Percentiles rank a stretch among this genome's conserved stretches.
Evolutionary conservation across 1,140 invertebrate genomes (phyloP).

Genomic region (Drosophila tropicalis): DNA sequence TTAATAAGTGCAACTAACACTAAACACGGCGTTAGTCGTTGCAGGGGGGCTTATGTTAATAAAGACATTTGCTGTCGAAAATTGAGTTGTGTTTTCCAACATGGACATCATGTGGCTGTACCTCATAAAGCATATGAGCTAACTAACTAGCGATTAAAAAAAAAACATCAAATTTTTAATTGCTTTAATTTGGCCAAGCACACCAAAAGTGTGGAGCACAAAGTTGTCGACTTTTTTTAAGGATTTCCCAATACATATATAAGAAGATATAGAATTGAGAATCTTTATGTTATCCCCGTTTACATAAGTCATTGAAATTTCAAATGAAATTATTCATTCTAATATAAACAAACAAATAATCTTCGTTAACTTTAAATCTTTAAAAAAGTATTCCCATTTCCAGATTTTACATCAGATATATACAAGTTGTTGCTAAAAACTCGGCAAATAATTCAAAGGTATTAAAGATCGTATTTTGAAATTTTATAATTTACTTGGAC

Average conservation of each 20-base stretch:
- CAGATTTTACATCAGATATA: too few relatives aligned
- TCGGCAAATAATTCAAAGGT: too few relatives aligned
- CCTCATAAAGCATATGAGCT: not conserved
- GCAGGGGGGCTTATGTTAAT: conserved; percentile 47
- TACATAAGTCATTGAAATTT: too few relatives aligned
- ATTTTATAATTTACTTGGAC: too few relatives aligned
- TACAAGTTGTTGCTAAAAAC: too few relatives aligned
- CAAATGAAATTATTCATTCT: too few relatives aligned
- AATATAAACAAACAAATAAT: not conserved
- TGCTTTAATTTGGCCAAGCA: not conserved
- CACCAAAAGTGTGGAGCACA: not conserved
- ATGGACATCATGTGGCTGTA: conserved; percentile 22
- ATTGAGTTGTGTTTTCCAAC: conserved; percentile 59
- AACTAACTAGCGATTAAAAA: not conserved
- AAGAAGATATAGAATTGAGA: too few relatives aligned
- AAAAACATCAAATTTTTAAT: conserved; percentile 14
- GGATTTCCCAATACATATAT: too few relatives aligned
- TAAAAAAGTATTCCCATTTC: too few relatives aligned
- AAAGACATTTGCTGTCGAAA: conserved; percentile 67
- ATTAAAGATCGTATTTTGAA: too few relatives aligned
- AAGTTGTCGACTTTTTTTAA: not conserved
- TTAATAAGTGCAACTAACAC: conserved; percentile 31
- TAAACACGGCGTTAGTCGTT: conserved; percentile 11
- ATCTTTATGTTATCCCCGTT: too few relatives aligned
- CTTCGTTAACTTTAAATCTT: not conserved